phyloP scores from a whole-genome alignment of 1,140 invertebrate species.

The Helicorthomorpha holstii region DNA sequence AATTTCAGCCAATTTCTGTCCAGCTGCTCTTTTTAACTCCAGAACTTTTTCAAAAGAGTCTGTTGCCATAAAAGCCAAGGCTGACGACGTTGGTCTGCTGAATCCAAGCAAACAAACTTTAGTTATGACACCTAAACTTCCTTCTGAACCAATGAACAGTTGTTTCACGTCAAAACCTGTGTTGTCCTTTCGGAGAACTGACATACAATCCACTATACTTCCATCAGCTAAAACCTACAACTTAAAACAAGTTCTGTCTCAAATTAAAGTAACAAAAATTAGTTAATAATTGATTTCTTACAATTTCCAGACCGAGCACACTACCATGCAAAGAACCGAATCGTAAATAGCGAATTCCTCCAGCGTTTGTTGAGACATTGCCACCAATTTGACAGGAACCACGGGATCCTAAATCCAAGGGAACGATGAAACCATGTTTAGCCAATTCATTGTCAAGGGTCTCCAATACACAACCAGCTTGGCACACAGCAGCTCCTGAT shows the following conservation, averaged over 20 bases:
- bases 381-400: constrained; percentile 95
- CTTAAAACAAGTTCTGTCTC: too few relatives aligned
- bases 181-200: constrained; percentile 84
- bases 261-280: too few relatives aligned
- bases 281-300: constrained; percentile 30
- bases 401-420: constrained; percentile 89
- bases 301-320: constrained; percentile 81
- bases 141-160: constrained; percentile 93
- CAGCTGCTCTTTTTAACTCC: constrained; percentile 50
- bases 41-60: constrained; percentile 57
- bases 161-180: constrained; percentile 95
- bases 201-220: constrained; percentile 65
- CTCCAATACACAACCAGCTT: constrained; percentile 86
- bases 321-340: constrained; percentile 91
- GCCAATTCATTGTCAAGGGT: constrained; percentile 56
- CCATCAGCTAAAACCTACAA: constrained; percentile 73
- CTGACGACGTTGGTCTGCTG: constrained; percentile 52
- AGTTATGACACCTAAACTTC: constrained; percentile 85
- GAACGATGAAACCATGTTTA: constrained; percentile 67
- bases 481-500: too few relatives aligned
- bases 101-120: constrained; percentile 83
- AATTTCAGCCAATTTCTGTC: constrained; percentile 61
- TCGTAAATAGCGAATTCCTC: constrained; percentile 75
- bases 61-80: constrained; percentile 66
- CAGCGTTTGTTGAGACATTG: constrained; percentile 92